Base-by-base conservation (phyloP, 2,888 invertebrate genomes). In the Pandemis heparana region DNA sequence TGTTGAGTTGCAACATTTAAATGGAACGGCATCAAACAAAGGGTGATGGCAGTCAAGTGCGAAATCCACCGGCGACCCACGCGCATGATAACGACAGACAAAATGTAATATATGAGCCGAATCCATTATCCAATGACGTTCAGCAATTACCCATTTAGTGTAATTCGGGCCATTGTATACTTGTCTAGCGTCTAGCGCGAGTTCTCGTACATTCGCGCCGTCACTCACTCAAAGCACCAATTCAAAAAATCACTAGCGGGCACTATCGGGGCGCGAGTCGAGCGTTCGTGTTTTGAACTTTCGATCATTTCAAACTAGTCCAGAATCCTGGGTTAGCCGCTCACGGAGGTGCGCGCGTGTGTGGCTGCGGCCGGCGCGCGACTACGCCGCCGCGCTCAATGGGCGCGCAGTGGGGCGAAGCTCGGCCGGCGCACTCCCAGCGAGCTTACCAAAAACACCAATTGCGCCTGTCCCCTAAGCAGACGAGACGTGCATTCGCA, bases 81-180 rank as follows among this genome's bases (percentile, higher is more conserved):
- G 89, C 88, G 80, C 80, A 84, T 82, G 82, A 84, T 84, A 81
- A 86, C 85, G 86, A 88, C 87, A 85, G 84, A 88, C 88, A 86
- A 88, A 87, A 89, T 88, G 85, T 89, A 86, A 89, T 88, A 89
- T 87, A 91, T 87, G 88, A 89, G 88, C 88, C 85, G 88, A 91
- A 89, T 91, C 92, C 93, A 94, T 94, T 94, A 94, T 94, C 88
- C 94, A 94, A 94, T 94, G 93, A 94, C 90, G 90, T 92, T 87
- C 88, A 89, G 88, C 94, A 92, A 94, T 94, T 94, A 94, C 94
- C 94, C 92, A 94, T 93, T 94, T 92, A 92, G 89, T 91, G 90
- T 89, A 92, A 94, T 94, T 94, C 88, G 94, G 94, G 92, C 83
- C 94, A 94, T 94, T 85, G 90, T 89, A 86, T 84, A 85, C 85